A percentile compares a stretch with the other conserved stretches of the same genome.
These are phyloP conservation scores for Sorex maritimensis DNA, from an alignment of 2,797 vertebrate species.

Conservation along the genomic window DNA sequence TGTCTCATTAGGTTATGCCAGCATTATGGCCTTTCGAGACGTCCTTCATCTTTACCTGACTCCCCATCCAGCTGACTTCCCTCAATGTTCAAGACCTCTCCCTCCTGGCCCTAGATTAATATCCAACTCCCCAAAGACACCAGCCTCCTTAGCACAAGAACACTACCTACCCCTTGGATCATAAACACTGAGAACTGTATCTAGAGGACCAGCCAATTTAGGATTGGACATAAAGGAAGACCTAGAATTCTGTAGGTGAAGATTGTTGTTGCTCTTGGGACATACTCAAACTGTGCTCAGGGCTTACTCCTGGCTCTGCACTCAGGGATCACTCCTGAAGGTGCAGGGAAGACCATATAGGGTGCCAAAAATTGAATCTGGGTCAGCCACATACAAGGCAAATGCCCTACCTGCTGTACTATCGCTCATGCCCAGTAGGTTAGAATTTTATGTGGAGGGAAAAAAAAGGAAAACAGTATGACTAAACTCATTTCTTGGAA, in stretches of 20 bases:
- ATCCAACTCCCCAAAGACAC: not conserved
- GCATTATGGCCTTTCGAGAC: not conserved
- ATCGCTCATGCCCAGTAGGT: not conserved
- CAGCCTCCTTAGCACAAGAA: not conserved
- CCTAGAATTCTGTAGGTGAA: not conserved
- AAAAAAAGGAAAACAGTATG: not conserved
- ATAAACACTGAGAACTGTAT: not conserved
- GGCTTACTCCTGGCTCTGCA: no score
- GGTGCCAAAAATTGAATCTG: no score
- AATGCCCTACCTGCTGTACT: no score
- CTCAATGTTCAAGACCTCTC: not conserved
- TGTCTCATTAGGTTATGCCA: not conserved
- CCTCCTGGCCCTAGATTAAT: fast-evolving
- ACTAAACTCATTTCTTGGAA: not conserved
- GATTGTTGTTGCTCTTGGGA: no score
- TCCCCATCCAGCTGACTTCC: not conserved
- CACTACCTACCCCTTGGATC: not conserved
- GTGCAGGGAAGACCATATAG: no score
- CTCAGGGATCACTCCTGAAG: no score
- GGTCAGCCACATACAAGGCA: no score
- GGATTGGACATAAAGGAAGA: not conserved
- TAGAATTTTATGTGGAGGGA: not conserved
- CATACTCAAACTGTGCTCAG: no score
- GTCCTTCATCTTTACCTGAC: not conserved
- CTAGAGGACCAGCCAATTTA: not conserved